Base-by-base conservation (phyloP, 2,113 vertebrate species). In the Formicarius rufipectus region DNA sequence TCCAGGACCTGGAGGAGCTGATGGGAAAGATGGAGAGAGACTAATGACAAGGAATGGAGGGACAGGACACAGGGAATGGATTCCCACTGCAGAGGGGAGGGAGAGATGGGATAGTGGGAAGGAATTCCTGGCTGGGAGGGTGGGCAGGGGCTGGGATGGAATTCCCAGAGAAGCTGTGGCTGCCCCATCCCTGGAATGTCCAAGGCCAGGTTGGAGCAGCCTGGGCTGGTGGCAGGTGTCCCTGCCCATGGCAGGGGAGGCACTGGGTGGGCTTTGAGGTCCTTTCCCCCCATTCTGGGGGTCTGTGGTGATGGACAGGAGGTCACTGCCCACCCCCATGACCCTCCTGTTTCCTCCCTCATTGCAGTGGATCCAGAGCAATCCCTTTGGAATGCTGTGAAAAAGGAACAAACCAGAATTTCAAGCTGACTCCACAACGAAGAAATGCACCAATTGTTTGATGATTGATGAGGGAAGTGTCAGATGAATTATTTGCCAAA, bases 401-500 rank as follows among this genome's bases (percentile, higher is more conserved):
- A 85, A 64, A 25, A 1, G 42, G n/a, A 55, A 16, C 59, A 42
- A 5, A 35, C 4, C 1, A 13, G 68, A 47, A 27, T 47, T 53
- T 12, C 23, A 31, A 63, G 56, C 80, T 13, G 60, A 39, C 31
- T 39, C 33, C 60, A 55, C 52, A 45, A 55, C 3, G 56, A 27
- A 72, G 86, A 58, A 84, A 72, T 17, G 56, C 27, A 77, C 89
- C 87, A 52, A 72, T 82, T 87, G 84, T 89, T 74, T 47, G 33
- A 67, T 81, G 95, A 96, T 37, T 71, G 91, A 94, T 71, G 89
- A 95, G 89, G 73, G 56, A 74, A 89, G 74, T 6, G 73, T 77
- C 81, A 87, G 83, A 92, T 50, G 73, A 77, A 87, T 94, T 95
- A 89, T 87, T 81, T 91, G 84, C 84, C 77, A 87, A 93, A 91